phyloP scores from a whole-genome alignment of 2,113 vertebrate genomes.

The Diphyllodes magnificus region DNA sequence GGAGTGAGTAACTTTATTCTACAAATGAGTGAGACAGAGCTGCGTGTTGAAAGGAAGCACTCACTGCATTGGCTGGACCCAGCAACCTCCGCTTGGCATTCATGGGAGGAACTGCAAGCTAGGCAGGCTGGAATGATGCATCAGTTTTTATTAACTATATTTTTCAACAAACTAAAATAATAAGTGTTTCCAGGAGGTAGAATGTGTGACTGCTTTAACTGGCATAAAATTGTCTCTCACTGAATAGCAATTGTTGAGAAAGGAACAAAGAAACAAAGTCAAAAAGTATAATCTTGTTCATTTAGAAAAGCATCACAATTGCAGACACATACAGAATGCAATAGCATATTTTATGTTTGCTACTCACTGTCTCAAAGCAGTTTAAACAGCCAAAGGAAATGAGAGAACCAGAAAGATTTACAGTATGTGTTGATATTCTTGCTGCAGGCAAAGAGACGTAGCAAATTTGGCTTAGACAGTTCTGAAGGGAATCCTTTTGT shows the following conservation, averaged over 20 bases:
- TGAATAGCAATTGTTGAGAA: neutral
- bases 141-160: neutral
- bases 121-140: neutral
- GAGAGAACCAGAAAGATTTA: neutral
- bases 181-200: neutral
- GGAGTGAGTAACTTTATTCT: neutral
- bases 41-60: neutral
- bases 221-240: neutral
- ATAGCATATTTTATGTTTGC: neutral
- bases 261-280: neutral
- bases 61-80: accelerated
- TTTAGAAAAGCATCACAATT: neutral
- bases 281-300: neutral
- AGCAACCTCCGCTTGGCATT: neutral
- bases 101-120: neutral
- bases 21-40: neutral
- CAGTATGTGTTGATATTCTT: neutral
- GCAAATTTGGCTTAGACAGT: neutral
- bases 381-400: conserved; percentile 9
- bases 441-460: neutral
- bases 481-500: neutral
- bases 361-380: neutral
- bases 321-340: neutral
- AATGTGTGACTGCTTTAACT: neutral
- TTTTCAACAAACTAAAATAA: neutral